A percentile compares a stretch with the other conserved stretches of the same genome.
These are phyloP conservation scores for Anagrus nilaparvatae DNA, from an alignment of 1,140 invertebrate genomes.

Conservation along the genomic window DNA sequence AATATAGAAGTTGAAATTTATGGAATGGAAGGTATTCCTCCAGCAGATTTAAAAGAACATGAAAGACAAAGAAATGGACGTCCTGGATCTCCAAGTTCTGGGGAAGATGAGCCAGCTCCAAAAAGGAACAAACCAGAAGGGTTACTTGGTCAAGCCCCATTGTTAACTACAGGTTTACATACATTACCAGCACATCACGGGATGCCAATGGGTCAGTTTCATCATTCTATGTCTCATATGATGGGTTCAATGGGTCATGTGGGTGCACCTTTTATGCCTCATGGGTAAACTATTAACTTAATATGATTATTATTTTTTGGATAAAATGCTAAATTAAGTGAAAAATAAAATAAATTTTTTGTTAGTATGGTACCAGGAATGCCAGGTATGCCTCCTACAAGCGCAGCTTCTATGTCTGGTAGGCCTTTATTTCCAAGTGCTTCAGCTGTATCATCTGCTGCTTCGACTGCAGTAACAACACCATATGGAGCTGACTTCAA, in stretches of 20 bases:
- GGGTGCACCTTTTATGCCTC: conserved; percentile 60
- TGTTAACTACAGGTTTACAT: conserved; percentile 38
- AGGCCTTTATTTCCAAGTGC: conserved; percentile 69
- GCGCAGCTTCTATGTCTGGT: conserved; percentile 49
- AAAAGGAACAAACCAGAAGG: conserved; percentile 60
- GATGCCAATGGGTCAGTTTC: conserved; percentile 50
- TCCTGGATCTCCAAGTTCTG: conserved; percentile 47
- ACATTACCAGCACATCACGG: conserved; percentile 42
- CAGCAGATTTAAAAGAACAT: conserved; percentile 88
- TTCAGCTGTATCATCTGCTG: conserved; percentile 50
- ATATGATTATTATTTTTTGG: conserved; percentile 6
- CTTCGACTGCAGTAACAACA: conserved; percentile 44
- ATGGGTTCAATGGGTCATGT: conserved; percentile 60
- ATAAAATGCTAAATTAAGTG: conserved; percentile 17
- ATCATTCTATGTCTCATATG: conserved; percentile 52
- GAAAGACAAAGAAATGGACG: conserved; percentile 71
- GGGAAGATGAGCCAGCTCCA: conserved; percentile 67
- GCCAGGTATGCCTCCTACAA: conserved; percentile 43
- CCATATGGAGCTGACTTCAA: conserved; percentile 55
- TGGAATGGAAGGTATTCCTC: conserved; percentile 99
- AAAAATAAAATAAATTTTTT: conserved; percentile 16
- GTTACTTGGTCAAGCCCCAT: conserved; percentile 44
- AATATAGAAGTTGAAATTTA: conserved; percentile 99
- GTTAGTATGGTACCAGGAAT: conserved; percentile 41
- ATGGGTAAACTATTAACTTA: conserved; percentile 43